Evolutionary conservation across 2,797 vertebrate genomes (phyloP).

Genomic region (Cossypha niveicapilla): DNA sequence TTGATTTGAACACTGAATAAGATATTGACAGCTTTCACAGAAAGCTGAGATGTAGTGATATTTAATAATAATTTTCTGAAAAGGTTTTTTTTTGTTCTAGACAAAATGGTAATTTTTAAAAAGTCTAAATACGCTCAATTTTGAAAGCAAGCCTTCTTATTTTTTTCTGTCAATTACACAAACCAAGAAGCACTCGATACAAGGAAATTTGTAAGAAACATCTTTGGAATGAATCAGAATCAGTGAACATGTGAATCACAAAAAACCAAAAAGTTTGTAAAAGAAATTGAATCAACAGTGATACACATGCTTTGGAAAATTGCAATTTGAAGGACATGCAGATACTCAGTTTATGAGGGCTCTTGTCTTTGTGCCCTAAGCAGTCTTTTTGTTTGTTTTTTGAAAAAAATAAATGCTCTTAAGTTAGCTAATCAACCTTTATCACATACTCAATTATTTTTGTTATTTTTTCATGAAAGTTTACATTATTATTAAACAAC

Average conservation of each 20-base stretch:
- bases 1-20: not conserved
- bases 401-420: not conserved
- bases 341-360: not conserved
- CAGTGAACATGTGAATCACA: rapidly evolving
- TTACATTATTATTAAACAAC: not conserved
- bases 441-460: not conserved
- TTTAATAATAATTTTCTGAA: not conserved
- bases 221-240: not conserved
- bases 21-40: not conserved
- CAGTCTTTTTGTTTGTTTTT: not conserved
- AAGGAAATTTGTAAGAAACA: not conserved
- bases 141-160: rapidly evolving
- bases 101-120: not conserved
- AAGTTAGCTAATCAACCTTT: not conserved
- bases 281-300: not conserved
- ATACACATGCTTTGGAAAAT: not conserved
- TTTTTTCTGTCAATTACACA: not conserved
- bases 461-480: not conserved
- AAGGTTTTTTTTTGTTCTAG: not conserved
- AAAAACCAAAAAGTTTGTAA: not conserved
- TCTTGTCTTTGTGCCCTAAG: not conserved
- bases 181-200: not conserved
- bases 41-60: not conserved
- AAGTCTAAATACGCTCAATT: not conserved
- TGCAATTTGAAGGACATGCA: not conserved